phyloP scores from a whole-genome alignment of 23 tunicate genomes.

The Botrylloides violaceus region DNA sequence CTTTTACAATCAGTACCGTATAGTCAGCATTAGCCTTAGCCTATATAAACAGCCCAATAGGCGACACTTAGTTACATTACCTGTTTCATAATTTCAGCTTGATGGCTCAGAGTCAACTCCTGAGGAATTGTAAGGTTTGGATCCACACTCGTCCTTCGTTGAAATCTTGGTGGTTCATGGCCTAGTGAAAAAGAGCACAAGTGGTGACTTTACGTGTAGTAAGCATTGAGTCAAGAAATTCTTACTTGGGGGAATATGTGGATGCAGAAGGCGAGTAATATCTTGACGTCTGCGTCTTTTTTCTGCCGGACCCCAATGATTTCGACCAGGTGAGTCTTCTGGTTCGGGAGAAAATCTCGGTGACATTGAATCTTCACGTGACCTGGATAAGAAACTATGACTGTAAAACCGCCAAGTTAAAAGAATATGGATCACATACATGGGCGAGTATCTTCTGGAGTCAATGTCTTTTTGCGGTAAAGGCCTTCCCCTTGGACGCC shows the following conservation, averaged over 20 bases:
- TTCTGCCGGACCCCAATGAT: slow-evolving; percentile 17
- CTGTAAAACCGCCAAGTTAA: neutral
- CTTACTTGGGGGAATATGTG: neutral
- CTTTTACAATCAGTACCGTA: too few species aligned
- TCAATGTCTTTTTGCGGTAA: neutral
- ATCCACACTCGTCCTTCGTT: slow-evolving; percentile 65
- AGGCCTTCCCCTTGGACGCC: neutral
- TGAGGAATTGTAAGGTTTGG: slow-evolving; percentile 70
- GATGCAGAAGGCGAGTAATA: neutral
- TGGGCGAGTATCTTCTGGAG: neutral
- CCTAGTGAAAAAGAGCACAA: too few species aligned
- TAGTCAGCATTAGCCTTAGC: too few species aligned
- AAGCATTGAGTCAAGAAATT: too few species aligned
- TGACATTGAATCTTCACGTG: slow-evolving; percentile 59
- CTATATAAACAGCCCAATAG: too few species aligned
- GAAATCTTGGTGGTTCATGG: neutral
- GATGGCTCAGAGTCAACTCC: slow-evolving; percentile 73
- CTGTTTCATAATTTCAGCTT: slow-evolving; percentile 75
- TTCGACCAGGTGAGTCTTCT: slow-evolving; percentile 9
- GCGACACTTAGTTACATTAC: slow-evolving; percentile 9
- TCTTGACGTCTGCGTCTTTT: neutral
- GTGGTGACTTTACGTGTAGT: too few species aligned
- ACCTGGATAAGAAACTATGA: slow-evolving; percentile 14
- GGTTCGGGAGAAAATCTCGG: slow-evolving; percentile 90
- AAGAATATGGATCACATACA: neutral